Percentiles rank a stretch among this genome's conserved stretches.
phyloP scores from a whole-genome alignment of 2,113 vertebrate species.

The Ceyx margarethae region DNA sequence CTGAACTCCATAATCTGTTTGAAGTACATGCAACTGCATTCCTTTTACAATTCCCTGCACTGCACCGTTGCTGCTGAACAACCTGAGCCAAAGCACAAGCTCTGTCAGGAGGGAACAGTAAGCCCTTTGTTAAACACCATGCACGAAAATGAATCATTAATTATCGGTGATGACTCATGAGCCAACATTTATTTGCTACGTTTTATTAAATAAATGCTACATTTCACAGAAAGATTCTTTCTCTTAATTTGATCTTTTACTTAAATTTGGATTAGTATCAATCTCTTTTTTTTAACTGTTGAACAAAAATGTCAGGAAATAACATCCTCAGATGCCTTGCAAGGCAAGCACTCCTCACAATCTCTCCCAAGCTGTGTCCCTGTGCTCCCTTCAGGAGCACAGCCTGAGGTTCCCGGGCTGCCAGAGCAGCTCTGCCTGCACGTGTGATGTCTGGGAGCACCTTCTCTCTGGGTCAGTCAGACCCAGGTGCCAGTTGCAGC shows the following conservation, averaged over 20 bases:
- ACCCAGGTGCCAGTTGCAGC: no score
- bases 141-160: not conserved
- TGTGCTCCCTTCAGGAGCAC: not conserved
- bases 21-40: not conserved
- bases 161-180: not conserved
- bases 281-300: not conserved
- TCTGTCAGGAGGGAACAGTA: not conserved
- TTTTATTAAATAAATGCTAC: constrained; percentile 35
- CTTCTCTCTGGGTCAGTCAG: no score
- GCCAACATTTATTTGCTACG: not conserved
- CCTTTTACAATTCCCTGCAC: not conserved
- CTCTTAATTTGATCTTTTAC: constrained; percentile 1
- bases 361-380: not conserved
- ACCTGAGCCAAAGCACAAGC: not conserved
- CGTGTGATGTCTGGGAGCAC: no score
- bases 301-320: not conserved
- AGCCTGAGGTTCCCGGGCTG: no score
- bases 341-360: not conserved
- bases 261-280: not conserved
- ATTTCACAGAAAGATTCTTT: not conserved
- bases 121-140: not conserved
- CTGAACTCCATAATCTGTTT: not conserved
- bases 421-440: no score
- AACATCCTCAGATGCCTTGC: not conserved
- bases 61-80: not conserved